Evolutionary conservation across 2,888 invertebrate species (phyloP).

Genomic region (Caenorhabditis virilis): DNA sequence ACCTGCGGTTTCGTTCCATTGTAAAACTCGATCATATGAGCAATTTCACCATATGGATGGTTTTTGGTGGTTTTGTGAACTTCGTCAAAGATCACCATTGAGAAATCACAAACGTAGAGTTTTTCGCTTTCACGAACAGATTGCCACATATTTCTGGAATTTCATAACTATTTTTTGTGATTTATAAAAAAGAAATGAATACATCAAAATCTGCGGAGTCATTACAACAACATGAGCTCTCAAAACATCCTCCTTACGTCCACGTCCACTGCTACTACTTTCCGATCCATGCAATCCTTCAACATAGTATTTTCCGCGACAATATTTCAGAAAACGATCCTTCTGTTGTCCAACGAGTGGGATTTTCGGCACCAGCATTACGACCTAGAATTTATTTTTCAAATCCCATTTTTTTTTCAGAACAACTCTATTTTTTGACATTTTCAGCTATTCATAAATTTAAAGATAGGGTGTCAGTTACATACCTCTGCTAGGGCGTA

Average conservation of each 20-base stretch:
- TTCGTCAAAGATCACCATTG: constrained; percentile 64
- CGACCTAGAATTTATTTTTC: too few relatives aligned
- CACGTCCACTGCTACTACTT: constrained; percentile 20
- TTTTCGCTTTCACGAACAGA: constrained; percentile 53
- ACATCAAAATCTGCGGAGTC: constrained; percentile 62
- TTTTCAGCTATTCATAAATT: too few relatives aligned
- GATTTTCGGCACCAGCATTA: constrained; percentile 64
- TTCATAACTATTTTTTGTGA: neutral
- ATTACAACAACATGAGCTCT: constrained; percentile 50
- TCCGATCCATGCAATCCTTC: constrained; percentile 58
- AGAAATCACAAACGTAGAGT: constrained; percentile 59
- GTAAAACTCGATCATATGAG: constrained; percentile 31
- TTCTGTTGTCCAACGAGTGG: constrained; percentile 63
- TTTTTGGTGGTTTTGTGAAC: constrained; percentile 53
- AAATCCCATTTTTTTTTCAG: too few relatives aligned
- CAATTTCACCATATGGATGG: constrained; percentile 37
- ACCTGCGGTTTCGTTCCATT: constrained; percentile 32
- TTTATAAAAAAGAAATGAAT: neutral
- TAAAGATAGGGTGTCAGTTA: too few relatives aligned
- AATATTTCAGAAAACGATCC: constrained; percentile 42
- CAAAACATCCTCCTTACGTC: constrained; percentile 39
- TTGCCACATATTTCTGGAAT: constrained; percentile 56
- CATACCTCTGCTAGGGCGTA: too few relatives aligned
- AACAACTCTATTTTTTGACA: too few relatives aligned
- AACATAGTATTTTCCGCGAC: constrained; percentile 35